phyloP scores from a whole-genome alignment of 2,113 vertebrate genomes.

The Pelmatolapia mariae region DNA sequence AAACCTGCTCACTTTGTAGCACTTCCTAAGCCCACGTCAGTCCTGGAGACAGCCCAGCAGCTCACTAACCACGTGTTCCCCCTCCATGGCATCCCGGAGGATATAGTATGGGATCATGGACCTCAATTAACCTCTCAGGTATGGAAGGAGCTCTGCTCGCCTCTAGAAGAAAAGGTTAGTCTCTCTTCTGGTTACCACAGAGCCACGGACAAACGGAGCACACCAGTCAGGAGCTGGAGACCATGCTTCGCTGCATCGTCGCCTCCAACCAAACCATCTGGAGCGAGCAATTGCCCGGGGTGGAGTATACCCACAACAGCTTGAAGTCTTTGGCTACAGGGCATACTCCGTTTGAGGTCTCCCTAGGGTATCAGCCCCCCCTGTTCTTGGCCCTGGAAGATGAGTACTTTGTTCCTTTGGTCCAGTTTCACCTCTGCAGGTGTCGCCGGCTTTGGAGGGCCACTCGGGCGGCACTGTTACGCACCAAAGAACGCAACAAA shows the following conservation, averaged over 20 bases:
- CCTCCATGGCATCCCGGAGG: not conserved
- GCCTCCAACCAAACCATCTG: not conserved
- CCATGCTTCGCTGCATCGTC: accelerated
- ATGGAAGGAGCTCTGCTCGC: not conserved
- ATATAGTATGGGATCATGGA: not conserved
- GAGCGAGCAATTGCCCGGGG: accelerated
- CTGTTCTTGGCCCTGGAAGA: accelerated
- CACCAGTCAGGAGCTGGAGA: not conserved
- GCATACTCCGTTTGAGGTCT: not conserved
- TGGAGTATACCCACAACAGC: not conserved
- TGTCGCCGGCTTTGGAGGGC: not conserved
- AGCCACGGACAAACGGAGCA: not conserved
- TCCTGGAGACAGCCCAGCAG: not conserved
- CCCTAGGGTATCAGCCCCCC: not conserved
- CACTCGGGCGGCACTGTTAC: accelerated
- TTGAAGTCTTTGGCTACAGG: not conserved
- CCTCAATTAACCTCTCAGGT: not conserved
- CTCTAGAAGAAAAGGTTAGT: not conserved
- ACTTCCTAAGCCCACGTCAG: accelerated
- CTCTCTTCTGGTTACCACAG: not conserved
- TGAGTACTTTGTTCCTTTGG: not conserved
- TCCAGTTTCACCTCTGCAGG: not conserved
- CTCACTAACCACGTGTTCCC: not conserved
- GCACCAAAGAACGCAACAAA: not conserved
- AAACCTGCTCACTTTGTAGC: not conserved